Evolutionary conservation across 1,140 invertebrate species (phyloP).

Genomic region (Tribolium madens): DNA sequence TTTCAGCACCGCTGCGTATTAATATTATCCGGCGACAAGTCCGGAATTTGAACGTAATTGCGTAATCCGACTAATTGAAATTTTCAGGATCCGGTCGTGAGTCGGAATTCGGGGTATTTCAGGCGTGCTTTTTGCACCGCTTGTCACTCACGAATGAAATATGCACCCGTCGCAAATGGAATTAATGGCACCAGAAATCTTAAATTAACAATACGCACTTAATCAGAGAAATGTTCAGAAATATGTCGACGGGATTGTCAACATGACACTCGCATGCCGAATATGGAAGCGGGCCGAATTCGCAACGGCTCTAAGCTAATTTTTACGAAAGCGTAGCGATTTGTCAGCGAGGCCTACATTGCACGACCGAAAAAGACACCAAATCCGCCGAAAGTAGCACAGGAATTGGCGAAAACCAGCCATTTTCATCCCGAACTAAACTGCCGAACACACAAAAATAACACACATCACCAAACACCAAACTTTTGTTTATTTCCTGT

Average conservation of each 20-base stretch:
- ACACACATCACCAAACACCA: too few species aligned
- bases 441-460: too few species aligned
- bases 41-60: slow-evolving; percentile 29
- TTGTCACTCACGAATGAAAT: slow-evolving; percentile 47
- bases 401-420: neutral
- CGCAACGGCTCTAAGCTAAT: slow-evolving; percentile 17
- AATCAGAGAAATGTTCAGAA: slow-evolving; percentile 44
- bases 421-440: too few species aligned
- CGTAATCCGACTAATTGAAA: slow-evolving; percentile 33
- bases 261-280: slow-evolving; percentile 17
- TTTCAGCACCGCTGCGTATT: slow-evolving; percentile 28
- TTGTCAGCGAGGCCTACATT: slow-evolving; percentile 26
- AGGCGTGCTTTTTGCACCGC: slow-evolving; percentile 41
- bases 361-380: neutral
- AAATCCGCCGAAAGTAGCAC: neutral
- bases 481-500: too few species aligned
- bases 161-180: slow-evolving; percentile 40
- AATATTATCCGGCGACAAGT: slow-evolving; percentile 17
- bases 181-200: slow-evolving; percentile 46
- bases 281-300: slow-evolving; percentile 42
- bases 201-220: slow-evolving; percentile 47
- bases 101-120: slow-evolving; percentile 37
- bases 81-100: slow-evolving; percentile 27
- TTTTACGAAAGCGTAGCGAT: slow-evolving; percentile 24
- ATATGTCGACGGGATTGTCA: slow-evolving; percentile 36